Evolutionary conservation across 2,113 vertebrate genomes (phyloP).

Genomic region (Etheostoma spectabile): DNA sequence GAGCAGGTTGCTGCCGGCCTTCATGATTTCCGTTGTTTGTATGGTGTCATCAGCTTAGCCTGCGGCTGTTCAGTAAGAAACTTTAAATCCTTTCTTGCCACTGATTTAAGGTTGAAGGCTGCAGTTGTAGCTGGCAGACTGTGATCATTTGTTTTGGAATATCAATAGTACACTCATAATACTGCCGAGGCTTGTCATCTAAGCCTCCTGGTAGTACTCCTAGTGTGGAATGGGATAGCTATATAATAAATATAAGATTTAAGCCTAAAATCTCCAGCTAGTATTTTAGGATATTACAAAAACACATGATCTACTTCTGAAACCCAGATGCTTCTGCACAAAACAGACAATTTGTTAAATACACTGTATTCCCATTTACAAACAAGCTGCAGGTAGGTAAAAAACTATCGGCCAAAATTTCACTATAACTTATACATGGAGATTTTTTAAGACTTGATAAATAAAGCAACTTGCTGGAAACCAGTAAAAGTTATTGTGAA

Average conservation of each 20-base stretch:
- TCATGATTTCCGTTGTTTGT: conserved; percentile 52
- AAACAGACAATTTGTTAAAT: not conserved
- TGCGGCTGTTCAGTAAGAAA: conserved; percentile 38
- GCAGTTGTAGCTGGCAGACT: conserved; percentile 17
- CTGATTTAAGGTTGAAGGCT: conserved; percentile 54
- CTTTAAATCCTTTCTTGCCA: conserved; percentile 45
- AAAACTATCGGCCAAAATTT: not conserved
- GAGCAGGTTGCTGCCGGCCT: conserved; percentile 41
- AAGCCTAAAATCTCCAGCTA: not conserved
- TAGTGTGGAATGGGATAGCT: conserved; percentile 4
- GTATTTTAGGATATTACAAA: not conserved
- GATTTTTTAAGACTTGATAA: not conserved
- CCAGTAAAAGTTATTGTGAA: not conserved
- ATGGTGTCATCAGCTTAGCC: conserved; percentile 55
- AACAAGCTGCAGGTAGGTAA: not conserved
- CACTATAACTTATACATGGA: not conserved
- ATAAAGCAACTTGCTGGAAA: not conserved
- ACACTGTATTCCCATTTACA: not conserved
- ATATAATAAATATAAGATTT: not conserved
- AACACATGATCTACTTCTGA: not conserved
- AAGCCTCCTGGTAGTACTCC: not conserved
- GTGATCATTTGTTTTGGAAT: conserved; percentile 45
- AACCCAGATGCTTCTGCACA: not conserved
- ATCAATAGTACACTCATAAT: conserved; percentile 11
- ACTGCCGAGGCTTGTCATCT: conserved; percentile 3